Conservation (phyloP, 2,113 vertebrate species). For the Microtus montanus region DNA sequence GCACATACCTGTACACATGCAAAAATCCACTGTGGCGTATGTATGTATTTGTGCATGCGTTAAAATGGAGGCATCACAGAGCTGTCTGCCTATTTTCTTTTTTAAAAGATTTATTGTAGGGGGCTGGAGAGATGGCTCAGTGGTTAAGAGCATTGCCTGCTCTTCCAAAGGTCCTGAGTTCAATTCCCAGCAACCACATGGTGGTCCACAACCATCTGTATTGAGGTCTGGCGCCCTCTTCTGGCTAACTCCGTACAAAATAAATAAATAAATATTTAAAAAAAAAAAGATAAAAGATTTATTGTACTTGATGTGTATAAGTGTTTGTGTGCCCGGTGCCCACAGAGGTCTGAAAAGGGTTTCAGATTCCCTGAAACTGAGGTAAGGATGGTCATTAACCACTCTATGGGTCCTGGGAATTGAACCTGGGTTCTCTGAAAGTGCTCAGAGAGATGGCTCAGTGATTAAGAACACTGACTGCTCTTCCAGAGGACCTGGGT, state of each 20-base stretch:
- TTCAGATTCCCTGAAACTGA: background rate
- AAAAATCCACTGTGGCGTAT: background rate
- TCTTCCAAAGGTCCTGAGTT: no score
- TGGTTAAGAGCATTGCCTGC: no score
- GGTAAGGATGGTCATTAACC: background rate
- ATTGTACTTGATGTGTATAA: background rate
- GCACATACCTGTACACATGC: background rate
- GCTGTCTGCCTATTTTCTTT: background rate
- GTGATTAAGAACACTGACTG: no score
- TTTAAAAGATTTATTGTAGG: background rate
- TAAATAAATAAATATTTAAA: no score
- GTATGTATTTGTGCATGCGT: background rate
- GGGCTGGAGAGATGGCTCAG: no score
- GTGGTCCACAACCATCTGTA: no score
- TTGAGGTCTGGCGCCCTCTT: no score
- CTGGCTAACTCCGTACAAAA: no score
- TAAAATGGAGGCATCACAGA: background rate
- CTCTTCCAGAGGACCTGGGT: no score
- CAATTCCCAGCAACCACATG: no score
- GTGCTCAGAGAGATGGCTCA: background rate
- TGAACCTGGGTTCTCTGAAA: background rate
- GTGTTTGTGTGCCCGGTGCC: background rate
- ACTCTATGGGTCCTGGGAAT: background rate
- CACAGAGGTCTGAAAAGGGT: background rate
- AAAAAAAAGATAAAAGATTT: no score